Conservation (phyloP, 2,113 vertebrate species). For the Melospiza georgiana region DNA sequence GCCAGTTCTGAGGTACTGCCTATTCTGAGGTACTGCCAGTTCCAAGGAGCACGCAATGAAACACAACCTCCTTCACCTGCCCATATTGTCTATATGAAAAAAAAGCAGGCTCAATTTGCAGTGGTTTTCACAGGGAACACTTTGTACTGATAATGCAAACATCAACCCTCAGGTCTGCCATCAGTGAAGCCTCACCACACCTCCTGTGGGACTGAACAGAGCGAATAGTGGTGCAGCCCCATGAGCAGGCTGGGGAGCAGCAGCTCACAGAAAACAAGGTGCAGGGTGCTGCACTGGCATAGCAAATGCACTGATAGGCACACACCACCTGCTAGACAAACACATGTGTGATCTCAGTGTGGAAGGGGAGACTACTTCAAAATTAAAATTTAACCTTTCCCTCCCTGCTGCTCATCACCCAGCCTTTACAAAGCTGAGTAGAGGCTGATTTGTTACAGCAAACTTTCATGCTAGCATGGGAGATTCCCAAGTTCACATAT, state of each 20-base stretch:
- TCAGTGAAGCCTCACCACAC: background rate
- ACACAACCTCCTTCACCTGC: background rate
- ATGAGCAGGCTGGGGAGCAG: background rate
- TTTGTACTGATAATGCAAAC: background rate
- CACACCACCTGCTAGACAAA: background rate
- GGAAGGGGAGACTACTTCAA: background rate
- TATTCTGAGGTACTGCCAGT: background rate
- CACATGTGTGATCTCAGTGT: no score
- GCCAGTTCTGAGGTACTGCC: background rate
- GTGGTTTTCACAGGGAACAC: background rate
- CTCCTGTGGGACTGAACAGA: background rate
- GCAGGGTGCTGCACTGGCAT: fast-evolving
- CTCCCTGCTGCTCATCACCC: background rate
- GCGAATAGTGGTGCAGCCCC: background rate
- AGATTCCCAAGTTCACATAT: background rate
- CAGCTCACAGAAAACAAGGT: background rate
- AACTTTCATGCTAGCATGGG: background rate
- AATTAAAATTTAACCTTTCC: background rate
- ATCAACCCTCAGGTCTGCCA: background rate
- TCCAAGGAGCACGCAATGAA: background rate
- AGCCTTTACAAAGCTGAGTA: background rate
- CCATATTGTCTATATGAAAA: fast-evolving
- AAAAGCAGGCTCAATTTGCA: background rate
- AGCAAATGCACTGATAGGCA: background rate
- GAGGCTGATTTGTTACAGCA: background rate